Evolutionary conservation across 35 echinoderm and acorn worm species (phyloP), one percentile per base, ranked within the genome.

Genomic region (Chiridota heheva): DNA sequence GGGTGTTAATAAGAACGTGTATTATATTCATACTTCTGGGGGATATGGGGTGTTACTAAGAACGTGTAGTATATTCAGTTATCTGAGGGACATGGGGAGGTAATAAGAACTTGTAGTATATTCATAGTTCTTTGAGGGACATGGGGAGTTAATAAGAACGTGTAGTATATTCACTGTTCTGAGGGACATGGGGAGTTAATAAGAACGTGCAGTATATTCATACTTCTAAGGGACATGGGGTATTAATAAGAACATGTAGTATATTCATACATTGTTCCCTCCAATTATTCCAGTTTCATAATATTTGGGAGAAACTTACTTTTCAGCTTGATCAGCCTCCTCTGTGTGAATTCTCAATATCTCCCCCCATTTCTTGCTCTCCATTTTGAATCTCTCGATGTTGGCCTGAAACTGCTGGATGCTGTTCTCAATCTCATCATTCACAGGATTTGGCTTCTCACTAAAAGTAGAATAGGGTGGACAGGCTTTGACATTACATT

Each of bases 331-430:
- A 35, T 68, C 67, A 27, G 51, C 65, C n/a, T 35, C 58, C 47
- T 58, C 32, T 13, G 44, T 59, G 18, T 24, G 32, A 22, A 49
- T 56, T 37, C 41, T 40, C 31, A 53, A 22, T 41, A 83, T 12
- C 43, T 83, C 45, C 24, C 71, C 81, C 81, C 81, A 83, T 31
- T 83, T 59, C 7, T 70, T 83, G 17, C 44, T 72, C 32, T 83
- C 81, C 25, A 40, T 67, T 24, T 48, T 37, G 12, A 83, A 36
- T 4, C 17, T 47, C 1, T 51, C 25, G 15, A 70, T 56, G 37
- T 57, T 18, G 8, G 29, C 65, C 8, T 83, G 18, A 7, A 83
- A 27, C 33, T 56, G 43, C 1, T 63, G 34, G 17, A 70, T 70
- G 18, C 28, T 35, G 2, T 4, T 70, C 66, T 83, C 81, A 28